Evolutionary conservation across 2,888 invertebrate species (phyloP), one percentile per base, ranked within the genome.

Genomic region (Linnaemya vulpina): DNA sequence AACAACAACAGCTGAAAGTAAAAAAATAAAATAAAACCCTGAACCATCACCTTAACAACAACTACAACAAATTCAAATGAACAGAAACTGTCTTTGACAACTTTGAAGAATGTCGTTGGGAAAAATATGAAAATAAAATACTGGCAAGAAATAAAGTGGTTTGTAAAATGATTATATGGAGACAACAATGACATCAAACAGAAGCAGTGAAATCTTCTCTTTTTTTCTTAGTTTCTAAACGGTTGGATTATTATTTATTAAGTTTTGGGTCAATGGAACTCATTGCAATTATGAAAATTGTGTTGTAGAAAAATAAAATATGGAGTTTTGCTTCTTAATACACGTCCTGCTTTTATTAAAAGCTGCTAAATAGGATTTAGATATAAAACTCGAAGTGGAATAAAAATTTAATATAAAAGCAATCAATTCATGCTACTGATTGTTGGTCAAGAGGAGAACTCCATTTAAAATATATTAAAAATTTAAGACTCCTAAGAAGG

Each of bases 81-180:
- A 80, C 62, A 51, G 49, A 68, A 80, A 84, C 71, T 77, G 77
- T 68, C 62, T 76, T 77, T 76, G 73, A 81, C 76, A 84, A 73
- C 55, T 76, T 74, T 73, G 17, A 73, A 62, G 58, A 67, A 73
- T 58, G 73, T 68, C 63, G 68, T 74, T 82, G 43, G 49, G 25
- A 71, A 58, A 70, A 82, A 58, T 20, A 63, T 58, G 55, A 70
- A 82, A 82, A 75, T 8, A 25, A 71, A 71, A 71, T 62, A 70
- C 63, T 81, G 38, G 20, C 30, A 49, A 30, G 58, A 82, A 65
- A 49, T 58, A 82, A 76, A 76, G 63, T 76, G 76, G 76, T 76
- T 76, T 70, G 17, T 38, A n/a, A 76, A 71, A 76, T 82, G 55
- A 9, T 71, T 71, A 8, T 38, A 40, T 62, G 46, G 22, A 49